A percentile compares a stretch with the other conserved stretches of the same genome.
Conservation (phyloP, 2,888 invertebrate species). For the Xanthorhoe spadicearia region DNA sequence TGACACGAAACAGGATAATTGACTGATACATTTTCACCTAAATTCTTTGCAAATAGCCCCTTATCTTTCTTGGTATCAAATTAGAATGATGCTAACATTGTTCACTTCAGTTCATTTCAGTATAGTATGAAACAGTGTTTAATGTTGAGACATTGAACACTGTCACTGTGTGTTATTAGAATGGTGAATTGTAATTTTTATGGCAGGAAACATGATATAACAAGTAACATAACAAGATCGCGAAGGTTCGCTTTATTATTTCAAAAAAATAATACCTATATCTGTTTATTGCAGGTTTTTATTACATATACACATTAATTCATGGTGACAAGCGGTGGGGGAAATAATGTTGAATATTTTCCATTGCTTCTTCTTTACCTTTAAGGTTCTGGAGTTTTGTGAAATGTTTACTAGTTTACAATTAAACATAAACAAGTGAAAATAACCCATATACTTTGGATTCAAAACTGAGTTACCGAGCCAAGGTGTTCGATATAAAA, state of each 20-base stretch:
- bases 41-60: conserved; percentile 36
- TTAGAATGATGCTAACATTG: conserved; percentile 2
- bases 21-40: conserved; percentile 26
- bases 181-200: conserved; percentile 20
- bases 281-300: not conserved
- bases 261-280: not conserved
- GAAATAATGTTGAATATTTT: not conserved
- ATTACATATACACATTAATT: not conserved
- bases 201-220: conserved; percentile 13
- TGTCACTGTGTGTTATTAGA: conserved; percentile 8
- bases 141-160: no score
- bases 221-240: not conserved
- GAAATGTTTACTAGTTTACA: not conserved
- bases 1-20: conserved; percentile 56
- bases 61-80: conserved; percentile 30
- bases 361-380: not conserved
- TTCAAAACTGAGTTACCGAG: conserved; percentile 24
- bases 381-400: not conserved
- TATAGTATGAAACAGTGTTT: no score
- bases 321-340: not conserved
- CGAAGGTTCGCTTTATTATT: not conserved
- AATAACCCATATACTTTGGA: conserved; percentile 10
- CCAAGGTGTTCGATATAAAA: conserved; percentile 49
- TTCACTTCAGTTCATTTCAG: no score
- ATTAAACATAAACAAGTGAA: not conserved